Base-by-base conservation (phyloP, 2,113 vertebrate genomes). In the Chloropsis hardwickii region DNA sequence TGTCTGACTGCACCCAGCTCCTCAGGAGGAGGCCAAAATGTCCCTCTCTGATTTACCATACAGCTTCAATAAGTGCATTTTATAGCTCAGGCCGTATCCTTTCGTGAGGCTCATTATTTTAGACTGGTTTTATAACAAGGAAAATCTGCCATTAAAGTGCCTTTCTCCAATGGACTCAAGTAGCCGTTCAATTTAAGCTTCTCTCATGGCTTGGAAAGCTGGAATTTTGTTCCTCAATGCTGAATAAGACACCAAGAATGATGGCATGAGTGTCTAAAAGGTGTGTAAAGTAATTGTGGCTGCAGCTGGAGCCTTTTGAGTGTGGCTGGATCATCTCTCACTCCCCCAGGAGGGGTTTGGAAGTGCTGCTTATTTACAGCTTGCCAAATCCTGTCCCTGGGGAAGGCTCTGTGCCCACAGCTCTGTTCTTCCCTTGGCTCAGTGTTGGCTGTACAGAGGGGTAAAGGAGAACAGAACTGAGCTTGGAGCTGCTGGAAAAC, bases 71-170 rank as follows among this genome's bases (percentile, higher is more conserved):
- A 96, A 95, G 84, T 48, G 40, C 53, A 35, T 94, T 97, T 98
- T 96, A 97, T 72, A 61, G 77, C 28, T 73, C 40, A 60, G 97
- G 95, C 94, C 92, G 60, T 94, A 86, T 90, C 90, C 73, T 96
- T 97, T 97, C 96, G 93, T 1, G 62, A 94, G 65, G 35, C 67
- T 97, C 92, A 62, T 98, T 96, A 96, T 96, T 97, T 96, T 16
- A 93, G 86, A 18, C 65, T 33, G 78, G 93, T 69, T 97, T 97
- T 93, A 94, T 44, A 84, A 87, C 62, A 90, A 90, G 77, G 69
- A 82, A 97, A 97, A 94, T 33, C 60, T 66, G 67, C 67, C 8
- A 8, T 94, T 90, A 77, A 95, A 93, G 60, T 90, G 91, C 70
- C 95, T 97, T 93, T 93, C 81, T 93, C 31, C 33, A 27, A 14